Evolutionary conservation across 2,113 vertebrate species (phyloP).

Genomic region (Pangasianodon hypophthalmus): DNA sequence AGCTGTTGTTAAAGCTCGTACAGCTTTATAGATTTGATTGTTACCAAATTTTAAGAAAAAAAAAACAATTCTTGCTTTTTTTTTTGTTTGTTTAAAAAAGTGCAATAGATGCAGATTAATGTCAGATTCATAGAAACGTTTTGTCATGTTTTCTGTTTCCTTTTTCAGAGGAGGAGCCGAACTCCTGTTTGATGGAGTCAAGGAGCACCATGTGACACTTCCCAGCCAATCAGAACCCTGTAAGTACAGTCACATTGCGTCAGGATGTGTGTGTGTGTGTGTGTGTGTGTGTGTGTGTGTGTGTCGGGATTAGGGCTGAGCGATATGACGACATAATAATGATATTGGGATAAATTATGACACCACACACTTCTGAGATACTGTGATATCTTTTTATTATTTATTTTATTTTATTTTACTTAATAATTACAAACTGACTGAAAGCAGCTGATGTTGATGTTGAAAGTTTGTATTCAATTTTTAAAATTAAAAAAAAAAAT

Average conservation of each 20-base stretch:
- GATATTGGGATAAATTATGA: background rate
- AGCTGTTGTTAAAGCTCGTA: background rate
- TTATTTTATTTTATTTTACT: background rate
- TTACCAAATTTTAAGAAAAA: background rate
- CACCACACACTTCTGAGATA: background rate
- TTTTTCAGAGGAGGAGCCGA: constrained; percentile 90
- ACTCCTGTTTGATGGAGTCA: constrained; percentile 89
- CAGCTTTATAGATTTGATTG: background rate
- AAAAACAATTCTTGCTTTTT: background rate
- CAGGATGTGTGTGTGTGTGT: background rate
- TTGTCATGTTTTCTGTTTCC: background rate
- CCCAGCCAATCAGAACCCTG: constrained; percentile 87
- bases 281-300: background rate
- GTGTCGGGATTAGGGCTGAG: background rate
- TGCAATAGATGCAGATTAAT: background rate
- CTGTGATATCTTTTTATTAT: background rate
- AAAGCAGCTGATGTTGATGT: background rate
- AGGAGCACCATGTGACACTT: constrained; percentile 88
- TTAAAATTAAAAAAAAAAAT: background rate
- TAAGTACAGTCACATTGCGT: constrained; percentile 77
- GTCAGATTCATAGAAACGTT: background rate
- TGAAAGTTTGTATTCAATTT: background rate
- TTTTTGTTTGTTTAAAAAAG: background rate
- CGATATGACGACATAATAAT: background rate
- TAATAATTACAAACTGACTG: background rate